Conservation (phyloP, 2,113 vertebrate genomes). For the Gnathochromis pfefferi region DNA sequence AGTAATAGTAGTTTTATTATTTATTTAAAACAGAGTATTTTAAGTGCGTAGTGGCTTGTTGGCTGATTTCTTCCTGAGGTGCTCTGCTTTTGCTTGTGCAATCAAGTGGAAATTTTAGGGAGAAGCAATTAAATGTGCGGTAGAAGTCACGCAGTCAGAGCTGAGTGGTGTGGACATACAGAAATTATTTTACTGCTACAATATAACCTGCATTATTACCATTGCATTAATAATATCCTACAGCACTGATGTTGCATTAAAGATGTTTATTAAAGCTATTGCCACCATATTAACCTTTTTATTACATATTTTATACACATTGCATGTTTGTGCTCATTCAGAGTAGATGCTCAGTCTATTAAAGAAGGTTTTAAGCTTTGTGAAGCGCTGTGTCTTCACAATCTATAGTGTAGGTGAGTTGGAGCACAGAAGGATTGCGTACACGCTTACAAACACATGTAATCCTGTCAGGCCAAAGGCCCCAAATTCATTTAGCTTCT, state of each 20-base stretch:
- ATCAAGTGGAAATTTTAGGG: background rate
- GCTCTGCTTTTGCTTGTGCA: background rate
- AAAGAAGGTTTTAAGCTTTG: background rate
- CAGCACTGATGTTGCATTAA: background rate
- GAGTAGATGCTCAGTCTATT: background rate
- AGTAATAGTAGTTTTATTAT: background rate
- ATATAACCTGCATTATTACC: accelerated
- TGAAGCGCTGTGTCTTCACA: background rate
- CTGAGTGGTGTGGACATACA: background rate
- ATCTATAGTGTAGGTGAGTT: background rate
- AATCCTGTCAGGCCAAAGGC: background rate
- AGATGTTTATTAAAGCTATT: background rate
- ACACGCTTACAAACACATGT: accelerated
- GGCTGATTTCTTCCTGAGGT: background rate
- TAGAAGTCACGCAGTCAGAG: background rate
- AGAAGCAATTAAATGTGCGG: background rate
- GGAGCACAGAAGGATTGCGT: accelerated
- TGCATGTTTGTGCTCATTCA: background rate
- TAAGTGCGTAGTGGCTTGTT: background rate
- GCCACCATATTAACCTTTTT: background rate
- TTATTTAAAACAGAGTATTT: background rate
- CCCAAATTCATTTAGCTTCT: background rate
- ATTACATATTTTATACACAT: background rate
- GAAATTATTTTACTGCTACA: background rate
- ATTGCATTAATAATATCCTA: background rate